Evolutionary conservation across 2,113 vertebrate species (phyloP), one percentile per base, ranked within the genome.

Genomic region (Boleophthalmus pectinirostris): DNA sequence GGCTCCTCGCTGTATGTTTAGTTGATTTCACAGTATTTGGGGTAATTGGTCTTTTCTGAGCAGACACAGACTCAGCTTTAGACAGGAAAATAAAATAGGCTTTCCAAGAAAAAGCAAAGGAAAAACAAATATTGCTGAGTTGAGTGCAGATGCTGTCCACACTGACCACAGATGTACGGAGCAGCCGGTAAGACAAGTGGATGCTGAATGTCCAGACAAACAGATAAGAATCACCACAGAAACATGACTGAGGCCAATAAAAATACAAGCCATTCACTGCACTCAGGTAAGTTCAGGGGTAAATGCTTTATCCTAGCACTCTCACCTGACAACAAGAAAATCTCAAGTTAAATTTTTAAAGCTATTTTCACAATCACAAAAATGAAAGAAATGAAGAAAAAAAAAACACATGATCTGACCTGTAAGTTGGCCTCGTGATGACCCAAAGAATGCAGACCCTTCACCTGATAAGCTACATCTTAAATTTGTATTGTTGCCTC

Each of bases 11-110:
- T 65, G 73, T 79, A 49, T 74, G 82, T 82, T 87, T 64, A 83
- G 83, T 80, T 86, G 85, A 88, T 88, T 87, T 88, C 73, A 81
- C 75, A 80, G 68, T 78, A 84, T 88, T 85, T 78, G 79, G 79
- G 80, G 80, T 88, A 80, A 88, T 88, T 79, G 81, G 73, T 73
- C 82, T 70, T 83, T 82, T 69, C 88, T 73, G 80, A 81, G 71
- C 66, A 58, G 86, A 64, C 84, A 64, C 58, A 29, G 2, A 72
- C 70, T 82, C 74, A 13, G 43, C 73, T 51, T 73, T 61, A 80
- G 77, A 79, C 75, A 70, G 80, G 84, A 70, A 73, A 75, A 82
- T 78, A 63, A 85, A 72, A 73, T 72, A 82, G 79, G 58, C 71
- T 77, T 74, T 80, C 21, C 69, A 68, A 80, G 75, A 77, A 69